Evolutionary conservation across 2,113 vertebrate species (phyloP).

Genomic region (Osmerus mordax): DNA sequence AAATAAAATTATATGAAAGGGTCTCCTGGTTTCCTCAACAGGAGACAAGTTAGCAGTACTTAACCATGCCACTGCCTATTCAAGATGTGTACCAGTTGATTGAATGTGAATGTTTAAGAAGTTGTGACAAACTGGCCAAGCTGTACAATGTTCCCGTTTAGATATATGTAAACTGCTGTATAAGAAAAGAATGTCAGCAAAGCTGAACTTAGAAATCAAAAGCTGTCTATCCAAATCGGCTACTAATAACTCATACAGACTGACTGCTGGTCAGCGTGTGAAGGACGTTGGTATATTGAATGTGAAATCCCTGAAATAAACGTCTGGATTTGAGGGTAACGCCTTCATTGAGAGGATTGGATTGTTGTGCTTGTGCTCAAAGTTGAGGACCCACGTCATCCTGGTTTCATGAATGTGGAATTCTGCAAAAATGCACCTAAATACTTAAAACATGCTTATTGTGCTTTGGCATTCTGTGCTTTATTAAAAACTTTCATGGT

Average conservation of each 20-base stretch:
- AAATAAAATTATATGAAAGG: constrained; percentile 1
- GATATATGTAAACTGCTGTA: constrained; percentile 12
- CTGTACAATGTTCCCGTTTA: neutral
- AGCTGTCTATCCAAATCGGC: constrained; percentile 19
- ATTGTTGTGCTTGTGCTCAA: constrained; percentile 52
- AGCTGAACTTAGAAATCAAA: constrained; percentile 10
- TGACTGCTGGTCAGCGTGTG: constrained; percentile 24
- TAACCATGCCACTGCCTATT: constrained; percentile 18
- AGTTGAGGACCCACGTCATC: constrained; percentile 43
- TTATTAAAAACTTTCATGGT: constrained; percentile 46
- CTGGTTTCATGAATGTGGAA: constrained; percentile 64
- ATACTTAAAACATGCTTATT: constrained; percentile 58
- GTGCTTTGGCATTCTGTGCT: constrained; percentile 66
- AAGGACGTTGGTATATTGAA: constrained; percentile 52
- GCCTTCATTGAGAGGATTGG: constrained; percentile 59
- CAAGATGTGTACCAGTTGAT: constrained; percentile 13
- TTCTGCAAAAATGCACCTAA: constrained; percentile 63
- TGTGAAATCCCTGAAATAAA: constrained; percentile 56
- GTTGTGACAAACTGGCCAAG: constrained; percentile 15
- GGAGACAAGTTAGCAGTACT: constrained; percentile 3
- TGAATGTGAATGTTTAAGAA: constrained; percentile 30
- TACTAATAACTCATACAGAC: neutral
- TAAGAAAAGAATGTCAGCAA: constrained; percentile 20
- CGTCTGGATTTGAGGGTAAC: constrained; percentile 54
- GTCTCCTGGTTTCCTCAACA: neutral